phyloP scores from a whole-genome alignment of 2,888 invertebrate species.

The Athripsodes cinereus region DNA sequence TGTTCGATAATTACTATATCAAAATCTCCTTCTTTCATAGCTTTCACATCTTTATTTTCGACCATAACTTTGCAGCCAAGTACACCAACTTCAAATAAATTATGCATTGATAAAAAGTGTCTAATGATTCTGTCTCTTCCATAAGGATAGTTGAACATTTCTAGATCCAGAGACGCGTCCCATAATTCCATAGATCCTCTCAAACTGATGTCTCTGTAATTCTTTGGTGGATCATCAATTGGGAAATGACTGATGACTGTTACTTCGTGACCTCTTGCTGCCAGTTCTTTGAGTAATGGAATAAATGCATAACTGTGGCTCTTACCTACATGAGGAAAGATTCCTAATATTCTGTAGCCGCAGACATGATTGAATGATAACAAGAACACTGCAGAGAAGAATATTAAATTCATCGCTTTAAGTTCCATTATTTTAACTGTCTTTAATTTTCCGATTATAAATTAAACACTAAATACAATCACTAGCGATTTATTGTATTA shows the following conservation, averaged over 20 bases:
- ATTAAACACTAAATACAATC: too few relatives aligned
- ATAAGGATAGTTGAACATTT: slow-evolving; percentile 5
- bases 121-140: slow-evolving; percentile 14
- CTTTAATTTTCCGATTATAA: too few relatives aligned
- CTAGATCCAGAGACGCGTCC: slow-evolving; percentile 16
- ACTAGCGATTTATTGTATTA: too few relatives aligned
- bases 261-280: slow-evolving; percentile 57
- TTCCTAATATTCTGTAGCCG: slow-evolving; percentile 46
- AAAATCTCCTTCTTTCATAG: slow-evolving; percentile 31
- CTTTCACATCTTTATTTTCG: slow-evolving; percentile 15
- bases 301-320: slow-evolving; percentile 65
- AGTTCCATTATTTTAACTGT: neutral
- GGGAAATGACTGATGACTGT: slow-evolving; percentile 64
- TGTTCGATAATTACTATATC: slow-evolving; percentile 47
- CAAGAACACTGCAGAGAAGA: neutral
- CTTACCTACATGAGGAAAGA: slow-evolving; percentile 61
- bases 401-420: neutral
- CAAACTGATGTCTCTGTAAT: slow-evolving; percentile 56
- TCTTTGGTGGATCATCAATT: slow-evolving; percentile 40
- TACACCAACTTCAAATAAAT: slow-evolving; percentile 16
- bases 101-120: slow-evolving; percentile 13
- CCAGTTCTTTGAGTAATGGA: slow-evolving; percentile 53
- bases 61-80: slow-evolving; percentile 19
- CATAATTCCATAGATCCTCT: slow-evolving; percentile 31
- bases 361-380: slow-evolving; percentile 11